Evolutionary conservation across 1,140 invertebrate species (phyloP).

Genomic region (Melanaphis sacchari): DNA sequence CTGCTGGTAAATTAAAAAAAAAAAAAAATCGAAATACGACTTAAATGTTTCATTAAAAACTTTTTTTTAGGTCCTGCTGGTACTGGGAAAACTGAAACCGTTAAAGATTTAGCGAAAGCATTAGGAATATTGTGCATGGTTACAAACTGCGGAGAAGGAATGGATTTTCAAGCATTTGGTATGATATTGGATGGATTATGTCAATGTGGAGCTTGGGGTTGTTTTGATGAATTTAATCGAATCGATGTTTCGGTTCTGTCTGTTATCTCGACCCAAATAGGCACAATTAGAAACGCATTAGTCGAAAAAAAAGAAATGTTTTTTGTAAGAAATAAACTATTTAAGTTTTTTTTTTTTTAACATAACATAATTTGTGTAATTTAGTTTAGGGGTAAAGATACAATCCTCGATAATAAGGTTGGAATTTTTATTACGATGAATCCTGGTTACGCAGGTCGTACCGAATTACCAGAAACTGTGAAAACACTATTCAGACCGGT

Average conservation of each 20-base stretch:
- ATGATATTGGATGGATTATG: conserved; percentile 80
- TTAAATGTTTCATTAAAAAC: neutral
- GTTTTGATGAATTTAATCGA: conserved; percentile 92
- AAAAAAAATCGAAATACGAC: neutral
- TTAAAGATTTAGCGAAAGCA: conserved; percentile 89
- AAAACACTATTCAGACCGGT: conserved; percentile 90
- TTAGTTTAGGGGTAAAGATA: conserved; percentile 86
- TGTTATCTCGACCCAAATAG: conserved; percentile 88
- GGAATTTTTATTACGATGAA: conserved; percentile 96
- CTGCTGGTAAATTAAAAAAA: conserved; percentile 69
- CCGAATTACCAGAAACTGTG: conserved; percentile 88
- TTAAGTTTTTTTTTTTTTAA: too few species aligned
- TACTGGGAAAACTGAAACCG: conserved; percentile 91
- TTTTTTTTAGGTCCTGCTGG: conserved; percentile 71
- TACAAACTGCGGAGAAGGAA: conserved; percentile 90
- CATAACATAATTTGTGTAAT: conserved; percentile 50
- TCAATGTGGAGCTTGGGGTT: conserved; percentile 85
- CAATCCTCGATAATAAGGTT: conserved; percentile 80
- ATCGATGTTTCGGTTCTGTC: conserved; percentile 90
- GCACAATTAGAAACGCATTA: conserved; percentile 84
- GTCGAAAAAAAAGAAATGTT: neutral
- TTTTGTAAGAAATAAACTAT: conserved; percentile 4
- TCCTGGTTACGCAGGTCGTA: conserved; percentile 87
- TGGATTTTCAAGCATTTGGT: conserved; percentile 87
- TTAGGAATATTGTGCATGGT: conserved; percentile 86